Percentiles rank a stretch among this genome's conserved stretches.
These are phyloP conservation scores for Penaeus japonicus DNA, from an alignment of 1,140 invertebrate species.

Conservation along the genomic window DNA sequence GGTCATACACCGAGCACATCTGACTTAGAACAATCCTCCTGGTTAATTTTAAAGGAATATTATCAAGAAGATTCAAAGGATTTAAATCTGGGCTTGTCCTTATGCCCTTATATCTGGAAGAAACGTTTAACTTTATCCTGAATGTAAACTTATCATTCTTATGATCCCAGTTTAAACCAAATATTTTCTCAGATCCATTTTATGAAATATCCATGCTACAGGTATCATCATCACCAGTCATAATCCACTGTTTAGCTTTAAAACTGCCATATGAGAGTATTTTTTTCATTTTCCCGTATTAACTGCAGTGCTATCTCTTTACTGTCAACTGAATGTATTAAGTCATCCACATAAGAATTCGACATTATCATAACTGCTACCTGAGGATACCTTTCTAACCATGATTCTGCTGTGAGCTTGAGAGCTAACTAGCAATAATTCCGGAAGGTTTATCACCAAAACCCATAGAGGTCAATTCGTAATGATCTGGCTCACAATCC, in stretches of 20 bases:
- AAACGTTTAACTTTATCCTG: too few relatives aligned
- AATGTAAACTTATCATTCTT: too few relatives aligned
- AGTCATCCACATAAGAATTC: not conserved
- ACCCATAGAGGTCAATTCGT: not conserved
- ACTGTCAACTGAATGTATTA: not conserved
- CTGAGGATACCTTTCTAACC: not conserved
- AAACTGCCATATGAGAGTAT: not conserved
- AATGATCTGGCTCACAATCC: not conserved
- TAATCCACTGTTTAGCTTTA: not conserved
- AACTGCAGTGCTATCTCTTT: not conserved
- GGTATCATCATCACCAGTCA: not conserved
- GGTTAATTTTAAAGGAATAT: too few relatives aligned
- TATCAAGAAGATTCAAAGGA: too few relatives aligned
- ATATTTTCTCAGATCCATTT: not conserved
- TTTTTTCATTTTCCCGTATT: not conserved
- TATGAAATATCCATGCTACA: not conserved
- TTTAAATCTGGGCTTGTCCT: too few relatives aligned
- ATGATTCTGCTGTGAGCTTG: not conserved
- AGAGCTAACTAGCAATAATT: not conserved
- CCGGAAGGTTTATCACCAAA: not conserved
- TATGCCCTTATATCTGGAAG: too few relatives aligned
- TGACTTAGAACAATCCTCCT: too few relatives aligned
- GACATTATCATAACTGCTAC: not conserved
- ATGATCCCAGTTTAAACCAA: too few relatives aligned
- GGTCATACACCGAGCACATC: too few relatives aligned